Evolutionary conservation across 2,797 vertebrate species (phyloP).

Genomic region (Helostoma temminkii): DNA sequence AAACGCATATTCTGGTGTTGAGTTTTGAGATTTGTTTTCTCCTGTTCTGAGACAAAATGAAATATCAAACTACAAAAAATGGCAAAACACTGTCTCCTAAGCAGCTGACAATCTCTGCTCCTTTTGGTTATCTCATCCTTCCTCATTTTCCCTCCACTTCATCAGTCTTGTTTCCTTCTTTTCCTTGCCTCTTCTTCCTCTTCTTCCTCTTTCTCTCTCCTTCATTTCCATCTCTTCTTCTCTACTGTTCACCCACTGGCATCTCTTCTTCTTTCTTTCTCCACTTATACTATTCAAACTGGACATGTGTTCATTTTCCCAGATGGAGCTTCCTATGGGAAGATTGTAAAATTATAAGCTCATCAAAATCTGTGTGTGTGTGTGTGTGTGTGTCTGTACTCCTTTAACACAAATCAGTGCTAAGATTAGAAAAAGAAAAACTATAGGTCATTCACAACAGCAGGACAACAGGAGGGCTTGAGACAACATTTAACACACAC

Average conservation of each 20-base stretch:
- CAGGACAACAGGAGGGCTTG: not conserved
- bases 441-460: conserved; percentile 11
- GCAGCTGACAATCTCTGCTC: not conserved
- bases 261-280: not conserved
- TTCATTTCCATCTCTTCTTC: too few relatives aligned
- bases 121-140: conserved; percentile 19
- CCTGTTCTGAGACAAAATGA: not conserved
- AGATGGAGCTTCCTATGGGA: not conserved
- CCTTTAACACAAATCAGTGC: not conserved
- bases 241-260: not conserved
- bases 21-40: conserved; percentile 2
- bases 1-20: not conserved
- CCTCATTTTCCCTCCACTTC: not conserved
- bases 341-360: not conserved
- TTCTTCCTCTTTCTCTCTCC: too few relatives aligned
- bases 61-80: not conserved
- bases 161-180: conserved; percentile 1
- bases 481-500: conserved; percentile 7
- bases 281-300: not conserved
- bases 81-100: not conserved
- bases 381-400: not conserved
- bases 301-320: conserved; percentile 6
- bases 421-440: conserved; percentile 33
- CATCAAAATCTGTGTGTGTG: not conserved
- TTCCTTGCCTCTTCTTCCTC: not conserved